Evolutionary conservation across 2,113 vertebrate genomes (phyloP), one percentile per base, ranked within the genome.

Genomic region (Amphilophus citrinellus): DNA sequence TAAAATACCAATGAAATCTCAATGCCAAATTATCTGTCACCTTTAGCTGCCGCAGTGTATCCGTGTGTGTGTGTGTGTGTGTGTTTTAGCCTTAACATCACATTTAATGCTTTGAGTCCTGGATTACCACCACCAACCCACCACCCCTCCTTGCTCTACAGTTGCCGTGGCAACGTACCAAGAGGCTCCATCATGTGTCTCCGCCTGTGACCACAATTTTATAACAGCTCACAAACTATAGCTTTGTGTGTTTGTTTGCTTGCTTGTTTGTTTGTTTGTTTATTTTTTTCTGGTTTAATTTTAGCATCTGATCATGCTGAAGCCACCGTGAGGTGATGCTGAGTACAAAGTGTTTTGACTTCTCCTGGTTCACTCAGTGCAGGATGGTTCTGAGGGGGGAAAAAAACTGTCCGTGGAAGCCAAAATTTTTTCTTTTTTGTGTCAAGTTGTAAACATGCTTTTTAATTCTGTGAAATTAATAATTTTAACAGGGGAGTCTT

Each of bases 161-260:
- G 94, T 95, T 94, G 92, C 94, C 85, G 92, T 93, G 90, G 91
- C 80, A 93, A 94, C 93, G 2, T 84, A 92, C 77, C 88, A 82
- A 91, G 90, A 94, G 90, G 89, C 89, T 92, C 90, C 71, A 88
- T 92, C 91, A 88, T 93, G 92, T 92, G 89, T 92, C 89, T 90
- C 84, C 17, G 87, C 79, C 88, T 92, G 92, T 93, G 88, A 91
- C 89, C 84, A 61, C 83, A 57, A 83, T 92, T 88, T 89, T 87
- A 86, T 86, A 84, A 83, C 58, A 30, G 80, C 81, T 90, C 84
- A 87, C 85, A 86, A 88, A 78, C 79, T 15, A 50, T 7, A 76
- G 87, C 89, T 94, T 87, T 93, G 87, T 79, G 78, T 80, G 84
- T 77, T 30, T 85, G n/a, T 84, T 35, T 7, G 44, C 47, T 84